Conservation (phyloP, 2,797 vertebrate genomes). For the Threskiornis aethiopicus region DNA sequence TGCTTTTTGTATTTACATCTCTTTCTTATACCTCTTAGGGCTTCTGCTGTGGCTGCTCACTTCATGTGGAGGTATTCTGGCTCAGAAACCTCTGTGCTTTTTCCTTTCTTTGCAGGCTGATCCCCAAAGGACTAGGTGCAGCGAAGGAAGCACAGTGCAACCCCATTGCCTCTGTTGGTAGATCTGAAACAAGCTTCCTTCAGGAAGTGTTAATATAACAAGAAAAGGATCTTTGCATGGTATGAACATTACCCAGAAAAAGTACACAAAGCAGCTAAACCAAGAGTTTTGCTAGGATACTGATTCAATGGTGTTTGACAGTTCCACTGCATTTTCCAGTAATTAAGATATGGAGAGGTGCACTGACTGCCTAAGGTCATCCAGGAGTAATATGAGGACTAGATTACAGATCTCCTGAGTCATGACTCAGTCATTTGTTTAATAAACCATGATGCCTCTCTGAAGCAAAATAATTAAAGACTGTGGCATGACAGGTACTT, state of each 20-base stretch:
- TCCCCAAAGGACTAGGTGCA: background rate
- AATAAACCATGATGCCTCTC: background rate
- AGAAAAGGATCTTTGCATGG: rapidly evolving
- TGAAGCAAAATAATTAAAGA: background rate
- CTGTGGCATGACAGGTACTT: background rate
- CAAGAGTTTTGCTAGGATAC: background rate
- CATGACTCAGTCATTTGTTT: background rate
- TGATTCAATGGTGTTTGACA: background rate
- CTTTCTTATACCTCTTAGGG: background rate
- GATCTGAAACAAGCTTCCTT: background rate
- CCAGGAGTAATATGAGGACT: background rate
- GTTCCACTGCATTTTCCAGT: background rate
- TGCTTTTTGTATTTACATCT: background rate
- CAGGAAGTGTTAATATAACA: background rate
- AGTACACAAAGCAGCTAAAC: background rate
- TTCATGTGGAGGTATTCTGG: background rate
- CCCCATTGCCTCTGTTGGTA: background rate
- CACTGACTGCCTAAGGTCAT: background rate
- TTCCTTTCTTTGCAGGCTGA: background rate
- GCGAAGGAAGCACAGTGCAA: background rate
- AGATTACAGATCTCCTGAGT: background rate
- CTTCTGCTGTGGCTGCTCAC: background rate
- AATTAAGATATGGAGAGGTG: background rate
- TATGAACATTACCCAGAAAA: background rate
- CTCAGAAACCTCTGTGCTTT: background rate